These are phyloP conservation scores for Sus scrofa DNA, from an alignment of 2,113 vertebrate genomes.

Conservation along the genomic window T2T-Sscrofa CM000828.6:38361001-38361500, in stretches of 20 bases:
- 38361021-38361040: background rate
- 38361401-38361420: constrained; percentile 68
- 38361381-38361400: constrained; percentile 51
- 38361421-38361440: constrained; percentile 64
- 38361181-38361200: background rate
- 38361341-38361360: constrained; percentile 67
- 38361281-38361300: constrained; percentile 50
- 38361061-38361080: background rate
- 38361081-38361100: background rate
- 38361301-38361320: constrained; percentile 72
- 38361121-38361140: constrained; percentile 12
- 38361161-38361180: background rate
- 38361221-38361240: constrained; percentile 45
- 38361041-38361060: background rate
- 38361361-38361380: constrained; percentile 67
- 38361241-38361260: constrained; percentile 72
- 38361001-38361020: background rate
- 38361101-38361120: background rate
- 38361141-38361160: background rate
- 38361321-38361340: constrained; percentile 71
- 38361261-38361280: constrained; percentile 74
- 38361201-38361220: constrained; percentile 6
- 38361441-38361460: constrained; percentile 73
- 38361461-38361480: constrained; percentile 44
- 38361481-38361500: constrained; percentile 56